Percentiles rank a stretch among this genome's conserved stretches.
These are phyloP conservation scores for Trichogramma pretiosum DNA, from an alignment of 1,140 invertebrate species.

Conservation along the genomic window DNA sequence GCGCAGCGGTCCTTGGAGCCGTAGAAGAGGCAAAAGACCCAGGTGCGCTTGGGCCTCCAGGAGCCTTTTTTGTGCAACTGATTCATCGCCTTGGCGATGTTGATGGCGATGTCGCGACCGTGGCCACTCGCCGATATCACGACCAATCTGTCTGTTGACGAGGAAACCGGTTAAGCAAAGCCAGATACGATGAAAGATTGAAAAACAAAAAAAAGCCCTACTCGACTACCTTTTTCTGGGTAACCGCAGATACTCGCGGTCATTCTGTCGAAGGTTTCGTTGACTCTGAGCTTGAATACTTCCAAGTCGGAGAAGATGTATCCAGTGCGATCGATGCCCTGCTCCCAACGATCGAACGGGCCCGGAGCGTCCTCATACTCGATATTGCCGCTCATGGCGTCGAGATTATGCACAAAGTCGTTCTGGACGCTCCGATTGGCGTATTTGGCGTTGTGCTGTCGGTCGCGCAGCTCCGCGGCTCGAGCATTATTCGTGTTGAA, in stretches of 20 bases:
- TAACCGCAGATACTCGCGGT: conserved; percentile 28
- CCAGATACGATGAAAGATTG: no score
- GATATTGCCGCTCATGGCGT: no score
- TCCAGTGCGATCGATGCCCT: conserved; percentile 13
- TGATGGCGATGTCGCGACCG: conserved; percentile 26
- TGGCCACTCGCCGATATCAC: conserved; percentile 32
- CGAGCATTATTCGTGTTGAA: no score
- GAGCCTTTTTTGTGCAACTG: conserved; percentile 19
- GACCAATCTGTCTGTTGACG: conserved; percentile 38
- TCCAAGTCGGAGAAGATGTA: conserved; percentile 16
- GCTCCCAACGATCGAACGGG: no score
- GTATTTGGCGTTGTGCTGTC: conserved; percentile 33
- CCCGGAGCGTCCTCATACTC: no score
- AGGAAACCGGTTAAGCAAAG: no score
- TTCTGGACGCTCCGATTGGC: conserved; percentile 27
- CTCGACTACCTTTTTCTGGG: conserved; percentile 29
- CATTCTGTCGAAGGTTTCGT: conserved; percentile 23
- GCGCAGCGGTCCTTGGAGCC: conserved; percentile 28
- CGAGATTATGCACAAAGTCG: conserved; percentile 24
- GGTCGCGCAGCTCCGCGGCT: conserved; percentile 26
- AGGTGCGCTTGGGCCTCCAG: conserved; percentile 35
- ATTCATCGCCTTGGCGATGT: conserved; percentile 29
- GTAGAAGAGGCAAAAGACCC: conserved; percentile 36
- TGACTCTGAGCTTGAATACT: conserved; percentile 18
- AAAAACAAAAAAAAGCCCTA: no score